Conservation (phyloP, 2,888 invertebrate species). For the Malthinus flaveolus region DNA sequence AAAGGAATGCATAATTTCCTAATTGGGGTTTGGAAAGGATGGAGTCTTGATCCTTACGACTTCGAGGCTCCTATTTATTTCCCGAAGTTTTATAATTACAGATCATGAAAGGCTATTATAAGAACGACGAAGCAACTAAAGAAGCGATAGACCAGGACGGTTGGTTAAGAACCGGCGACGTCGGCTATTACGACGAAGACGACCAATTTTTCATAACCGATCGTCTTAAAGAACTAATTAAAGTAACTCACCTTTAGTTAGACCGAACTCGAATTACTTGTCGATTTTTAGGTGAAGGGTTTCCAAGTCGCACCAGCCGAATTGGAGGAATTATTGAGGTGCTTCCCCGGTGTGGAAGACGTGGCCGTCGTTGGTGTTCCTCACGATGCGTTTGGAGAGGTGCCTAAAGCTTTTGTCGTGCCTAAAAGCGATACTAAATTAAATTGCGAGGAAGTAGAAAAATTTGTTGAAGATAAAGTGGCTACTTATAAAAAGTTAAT, state of each 20-base stretch:
- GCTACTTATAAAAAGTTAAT: conserved; percentile 73
- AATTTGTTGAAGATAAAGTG: conserved; percentile 67
- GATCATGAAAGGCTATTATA: conserved; percentile 79
- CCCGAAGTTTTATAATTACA: conserved; percentile 42
- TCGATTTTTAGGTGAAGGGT: conserved; percentile 52
- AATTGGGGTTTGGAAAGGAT: too few species aligned
- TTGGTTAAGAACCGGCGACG: conserved; percentile 78
- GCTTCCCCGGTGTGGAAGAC: conserved; percentile 73
- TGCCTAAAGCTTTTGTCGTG: conserved; percentile 74
- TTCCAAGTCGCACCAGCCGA: conserved; percentile 85
- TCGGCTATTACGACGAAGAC: conserved; percentile 61
- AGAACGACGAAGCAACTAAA: conserved; percentile 72
- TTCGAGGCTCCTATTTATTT: background rate
- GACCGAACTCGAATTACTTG: background rate
- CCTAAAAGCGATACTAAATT: conserved; percentile 53
- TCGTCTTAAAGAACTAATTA: conserved; percentile 81
- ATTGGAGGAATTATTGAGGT: conserved; percentile 71
- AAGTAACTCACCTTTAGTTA: conserved; percentile 52
- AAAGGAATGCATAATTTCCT: too few species aligned
- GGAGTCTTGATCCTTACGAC: background rate
- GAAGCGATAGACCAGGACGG: conserved; percentile 66
- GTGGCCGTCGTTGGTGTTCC: conserved; percentile 80
- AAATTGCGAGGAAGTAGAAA: conserved; percentile 60
- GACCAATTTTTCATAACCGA: conserved; percentile 72
- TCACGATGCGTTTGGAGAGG: conserved; percentile 68